phyloP scores from a whole-genome alignment of 2,888 invertebrate species.

The Meiosimyza platycephala region DNA sequence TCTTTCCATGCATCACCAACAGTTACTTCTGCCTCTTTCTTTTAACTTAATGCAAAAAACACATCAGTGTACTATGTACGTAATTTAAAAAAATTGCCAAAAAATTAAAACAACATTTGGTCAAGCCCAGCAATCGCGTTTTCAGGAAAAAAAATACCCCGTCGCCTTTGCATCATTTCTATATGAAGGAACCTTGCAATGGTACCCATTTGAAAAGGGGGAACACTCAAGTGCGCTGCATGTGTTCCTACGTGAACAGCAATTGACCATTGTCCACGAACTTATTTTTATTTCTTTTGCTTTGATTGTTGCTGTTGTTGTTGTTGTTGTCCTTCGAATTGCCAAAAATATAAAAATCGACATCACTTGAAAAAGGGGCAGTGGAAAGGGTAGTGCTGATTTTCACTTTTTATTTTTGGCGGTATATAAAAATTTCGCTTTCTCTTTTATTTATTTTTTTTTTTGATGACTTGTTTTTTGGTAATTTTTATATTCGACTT shows the following conservation, averaged over 20 bases:
- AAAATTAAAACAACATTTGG: conserved; percentile 24
- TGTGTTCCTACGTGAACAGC: conserved; percentile 5
- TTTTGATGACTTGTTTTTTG: neutral
- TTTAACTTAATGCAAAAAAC: neutral
- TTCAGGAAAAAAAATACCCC: neutral
- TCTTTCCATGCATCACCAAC: no score
- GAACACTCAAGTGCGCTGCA: neutral
- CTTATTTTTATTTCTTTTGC: neutral
- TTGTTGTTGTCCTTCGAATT: no score
- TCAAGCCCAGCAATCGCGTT: no score
- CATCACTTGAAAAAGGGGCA: no score
- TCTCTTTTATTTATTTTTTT: conserved; percentile 21
- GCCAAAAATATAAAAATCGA: no score
- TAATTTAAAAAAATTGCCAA: conserved; percentile 25
- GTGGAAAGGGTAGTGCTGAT: conserved; percentile 2
- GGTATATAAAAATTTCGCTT: conserved; percentile 24
- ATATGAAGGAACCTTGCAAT: no score
- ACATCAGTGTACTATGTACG: neutral
- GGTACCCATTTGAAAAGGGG: no score
- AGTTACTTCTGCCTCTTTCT: no score
- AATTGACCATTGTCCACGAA: conserved; percentile 22
- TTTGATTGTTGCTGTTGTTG: no score
- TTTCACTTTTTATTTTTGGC: conserved; percentile 36
- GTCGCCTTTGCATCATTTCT: neutral
- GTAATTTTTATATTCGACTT: no score